Base-by-base conservation (phyloP, 2,888 invertebrate genomes). In the Exocentrus adspersus region DNA sequence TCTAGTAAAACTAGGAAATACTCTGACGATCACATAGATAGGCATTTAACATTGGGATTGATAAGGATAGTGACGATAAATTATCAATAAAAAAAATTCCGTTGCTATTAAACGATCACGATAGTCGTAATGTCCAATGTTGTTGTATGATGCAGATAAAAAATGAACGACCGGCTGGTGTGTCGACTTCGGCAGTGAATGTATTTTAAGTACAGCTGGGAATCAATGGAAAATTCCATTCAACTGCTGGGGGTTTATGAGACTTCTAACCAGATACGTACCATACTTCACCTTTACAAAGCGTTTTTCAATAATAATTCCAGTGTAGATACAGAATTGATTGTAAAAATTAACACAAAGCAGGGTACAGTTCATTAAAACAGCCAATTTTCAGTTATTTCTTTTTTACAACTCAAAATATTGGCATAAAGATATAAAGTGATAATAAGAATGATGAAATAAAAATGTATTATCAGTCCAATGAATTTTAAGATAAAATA, bases 141-240 rank as follows among this genome's bases (percentile, higher is more conserved):
- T 7, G n/a, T 37, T 1, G n/a, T 1, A 9, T 37, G 37, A 24
- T n/a, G 37, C n/a, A 4, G 12, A 37, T 37, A 37, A 37, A 1
- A 37, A 12, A 12, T 14, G 14, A 37, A 12, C 37, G 37, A 12
- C 12, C 32, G 37, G 14, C 24, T 48, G 46, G 10, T 12, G 12
- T 46, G 10, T 21, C n/a, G 48, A 28, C 28, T 28, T 48, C 42
- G 53, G 16, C n/a, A n/a, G n/a, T n/a, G 20, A 53, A 41, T 53
- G 41, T 53, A 53, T 53, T 54, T 54, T 54, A 54, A 37, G 24
- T 54, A 43, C 54, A 24, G 43, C 43, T 43, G 43, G 32, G 28
- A 14, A 42, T 43, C 43, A 54, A 54, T 54, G 54, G 54, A 54
- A 54, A 54, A 43, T 54, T 54, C 54, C 54, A 54, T 21, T 43